These are phyloP conservation scores for Mnemiopsis leidyi DNA, from an alignment of 37 sponge, comb jelly and placozoan species.

Conservation along the genomic window DNA sequence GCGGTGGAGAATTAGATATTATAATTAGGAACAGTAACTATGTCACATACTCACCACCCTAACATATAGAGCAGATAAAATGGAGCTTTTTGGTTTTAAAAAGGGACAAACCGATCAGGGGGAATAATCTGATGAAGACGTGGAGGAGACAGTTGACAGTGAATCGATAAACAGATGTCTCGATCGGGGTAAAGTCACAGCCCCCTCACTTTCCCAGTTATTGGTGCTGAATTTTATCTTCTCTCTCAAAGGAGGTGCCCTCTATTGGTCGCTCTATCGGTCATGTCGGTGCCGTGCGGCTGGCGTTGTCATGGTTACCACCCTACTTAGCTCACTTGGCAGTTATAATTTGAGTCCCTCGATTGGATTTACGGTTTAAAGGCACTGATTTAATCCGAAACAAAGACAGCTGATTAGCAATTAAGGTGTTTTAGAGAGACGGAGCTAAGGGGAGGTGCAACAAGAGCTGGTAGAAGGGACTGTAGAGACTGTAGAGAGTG, in stretches of 20 bases:
- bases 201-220: no score
- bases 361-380: neutral
- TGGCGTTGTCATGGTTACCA: neutral
- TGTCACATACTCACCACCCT: neutral
- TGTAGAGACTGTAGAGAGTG: neutral
- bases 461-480: no score
- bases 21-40: constrained; percentile 22
- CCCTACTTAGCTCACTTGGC: neutral
- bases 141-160: neutral
- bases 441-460: neutral
- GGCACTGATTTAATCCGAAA: neutral
- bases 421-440: neutral
- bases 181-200: neutral
- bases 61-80: neutral
- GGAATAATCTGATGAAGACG: neutral
- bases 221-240: neutral
- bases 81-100: neutral
- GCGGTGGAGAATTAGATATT: constrained; percentile 34
- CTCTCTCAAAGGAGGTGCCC: neutral
- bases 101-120: neutral
- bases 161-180: neutral
- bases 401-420: neutral
- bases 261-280: neutral
- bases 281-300: neutral
- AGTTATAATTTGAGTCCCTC: neutral